Conservation (phyloP, 2,888 invertebrate species). For the Apoda limacodes region DNA sequence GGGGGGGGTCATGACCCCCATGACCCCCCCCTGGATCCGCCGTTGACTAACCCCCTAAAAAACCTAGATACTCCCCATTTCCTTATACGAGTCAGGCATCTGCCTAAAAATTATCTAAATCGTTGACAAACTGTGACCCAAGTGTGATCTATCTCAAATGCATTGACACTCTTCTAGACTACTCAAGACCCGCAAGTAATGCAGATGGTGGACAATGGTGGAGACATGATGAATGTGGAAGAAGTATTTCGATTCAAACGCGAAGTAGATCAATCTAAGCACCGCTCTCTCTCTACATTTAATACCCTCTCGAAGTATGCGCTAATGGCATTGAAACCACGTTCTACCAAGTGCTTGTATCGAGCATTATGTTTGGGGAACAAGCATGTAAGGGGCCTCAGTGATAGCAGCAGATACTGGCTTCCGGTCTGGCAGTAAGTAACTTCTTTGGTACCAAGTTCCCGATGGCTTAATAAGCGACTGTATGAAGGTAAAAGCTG, state of each 20-base stretch:
- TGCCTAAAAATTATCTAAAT: no score
- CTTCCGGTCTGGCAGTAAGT: conserved; percentile 82
- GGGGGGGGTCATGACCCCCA: no score
- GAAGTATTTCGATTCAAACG: conserved; percentile 54
- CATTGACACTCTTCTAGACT: no score
- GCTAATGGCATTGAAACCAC: conserved; percentile 60
- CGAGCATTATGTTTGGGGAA: conserved; percentile 77
- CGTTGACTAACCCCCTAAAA: no score
- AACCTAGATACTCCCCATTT: no score
- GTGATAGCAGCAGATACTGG: conserved; percentile 73
- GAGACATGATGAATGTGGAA: conserved; percentile 49
- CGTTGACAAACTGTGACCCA: no score
- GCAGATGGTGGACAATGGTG: conserved; percentile 56
- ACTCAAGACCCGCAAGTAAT: conserved; percentile 36
- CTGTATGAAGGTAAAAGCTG: no score
- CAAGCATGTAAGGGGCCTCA: conserved; percentile 66
- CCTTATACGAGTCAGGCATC: no score
- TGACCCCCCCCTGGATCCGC: no score
- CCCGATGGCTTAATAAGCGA: no score
- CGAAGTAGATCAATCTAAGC: conserved; percentile 32
- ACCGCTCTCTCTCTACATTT: conserved; percentile 45
- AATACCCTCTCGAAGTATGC: conserved; percentile 68
- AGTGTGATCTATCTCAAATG: no score
- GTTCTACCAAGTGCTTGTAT: conserved; percentile 71
- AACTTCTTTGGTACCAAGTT: no score